phyloP scores from a whole-genome alignment of 2,113 vertebrate genomes.

The Python bivittatus region DNA sequence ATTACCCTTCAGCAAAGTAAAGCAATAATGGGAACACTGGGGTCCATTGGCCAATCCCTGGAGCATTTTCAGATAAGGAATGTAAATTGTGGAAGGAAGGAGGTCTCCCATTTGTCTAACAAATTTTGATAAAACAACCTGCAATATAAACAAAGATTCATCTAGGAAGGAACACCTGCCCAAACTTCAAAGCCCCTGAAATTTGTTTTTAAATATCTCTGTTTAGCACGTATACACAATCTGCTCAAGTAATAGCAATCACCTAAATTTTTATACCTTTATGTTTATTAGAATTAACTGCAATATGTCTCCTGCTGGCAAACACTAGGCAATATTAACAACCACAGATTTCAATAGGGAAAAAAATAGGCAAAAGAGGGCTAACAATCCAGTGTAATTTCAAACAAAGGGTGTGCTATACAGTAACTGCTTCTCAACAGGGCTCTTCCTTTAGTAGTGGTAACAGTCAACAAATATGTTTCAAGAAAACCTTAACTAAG shows the following conservation, averaged over 20 bases:
- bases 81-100: constrained; percentile 92
- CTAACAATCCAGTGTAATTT: not conserved
- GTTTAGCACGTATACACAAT: not conserved
- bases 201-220: not conserved
- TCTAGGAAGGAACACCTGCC: constrained; percentile 13
- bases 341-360: not conserved
- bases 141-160: constrained; percentile 52
- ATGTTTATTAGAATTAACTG: not conserved
- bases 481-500: not conserved
- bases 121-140: constrained; percentile 98
- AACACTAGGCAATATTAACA: not conserved
- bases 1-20: constrained; percentile 96
- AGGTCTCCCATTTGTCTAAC: constrained; percentile 98
- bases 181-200: not conserved
- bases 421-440: not conserved
- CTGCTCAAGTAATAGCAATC: not conserved
- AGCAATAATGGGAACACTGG: constrained; percentile 96
- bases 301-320: not conserved
- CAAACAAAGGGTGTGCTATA: not conserved
- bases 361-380: not conserved
- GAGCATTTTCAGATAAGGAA: constrained; percentile 94
- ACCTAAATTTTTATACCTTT: not conserved
- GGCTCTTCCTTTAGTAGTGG: not conserved
- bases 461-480: not conserved
- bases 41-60: constrained; percentile 90